Percentiles rank a stretch among this genome's conserved stretches.
Evolutionary conservation across 2,797 vertebrate genomes (phyloP).

Genomic region (Argya squamiceps): DNA sequence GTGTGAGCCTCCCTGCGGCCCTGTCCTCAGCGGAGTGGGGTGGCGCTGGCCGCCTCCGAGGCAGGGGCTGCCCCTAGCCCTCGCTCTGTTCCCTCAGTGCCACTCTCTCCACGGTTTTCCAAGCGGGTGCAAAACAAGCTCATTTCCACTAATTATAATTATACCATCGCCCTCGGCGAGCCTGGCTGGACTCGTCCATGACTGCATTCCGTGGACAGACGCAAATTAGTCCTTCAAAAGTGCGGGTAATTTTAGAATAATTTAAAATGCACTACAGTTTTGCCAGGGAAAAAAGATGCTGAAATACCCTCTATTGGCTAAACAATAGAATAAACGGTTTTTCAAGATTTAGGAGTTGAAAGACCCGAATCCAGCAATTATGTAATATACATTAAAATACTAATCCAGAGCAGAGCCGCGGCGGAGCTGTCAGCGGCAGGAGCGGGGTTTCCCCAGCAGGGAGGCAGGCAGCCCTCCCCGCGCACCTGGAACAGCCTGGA

Average conservation of each 20-base stretch:
- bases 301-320: slow-evolving; percentile 42
- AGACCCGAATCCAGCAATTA: slow-evolving; percentile 22
- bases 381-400: not conserved
- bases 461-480: not conserved
- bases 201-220: not conserved
- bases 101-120: slow-evolving; percentile 22
- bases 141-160: slow-evolving; percentile 45
- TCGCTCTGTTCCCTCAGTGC: not conserved
- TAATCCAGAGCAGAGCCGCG: not conserved
- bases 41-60: slow-evolving; percentile 8
- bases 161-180: slow-evolving; percentile 23
- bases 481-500: not conserved
- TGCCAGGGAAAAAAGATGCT: not conserved
- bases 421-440: not conserved
- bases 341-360: not conserved
- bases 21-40: too few relatives aligned
- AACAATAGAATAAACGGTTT: slow-evolving; percentile 28
- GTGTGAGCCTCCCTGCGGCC: too few relatives aligned
- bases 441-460: not conserved
- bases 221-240: slow-evolving; percentile 25
- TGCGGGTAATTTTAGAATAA: slow-evolving; percentile 25
- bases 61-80: slow-evolving; percentile 3
- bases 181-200: slow-evolving; percentile 29
- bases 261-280: not conserved
- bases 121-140: slow-evolving; percentile 44